Conservation (phyloP, 2,113 vertebrate species). For the Chionis minor region DNA sequence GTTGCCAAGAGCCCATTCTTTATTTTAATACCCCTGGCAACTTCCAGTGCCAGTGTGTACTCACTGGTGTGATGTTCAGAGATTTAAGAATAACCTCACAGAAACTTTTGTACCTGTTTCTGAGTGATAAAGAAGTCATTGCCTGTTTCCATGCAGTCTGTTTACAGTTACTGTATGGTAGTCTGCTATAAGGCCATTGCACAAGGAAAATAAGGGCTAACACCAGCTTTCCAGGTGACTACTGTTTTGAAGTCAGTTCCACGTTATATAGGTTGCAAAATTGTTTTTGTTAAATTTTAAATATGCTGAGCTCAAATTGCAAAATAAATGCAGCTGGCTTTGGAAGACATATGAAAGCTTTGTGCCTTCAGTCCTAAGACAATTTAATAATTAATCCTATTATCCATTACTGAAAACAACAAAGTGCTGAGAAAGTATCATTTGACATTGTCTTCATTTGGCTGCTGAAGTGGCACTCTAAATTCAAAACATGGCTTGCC, state of each 20-base stretch:
- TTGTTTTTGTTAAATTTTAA: neutral
- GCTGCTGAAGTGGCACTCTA: neutral
- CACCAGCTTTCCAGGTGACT: neutral
- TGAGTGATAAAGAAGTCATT: neutral
- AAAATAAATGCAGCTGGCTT: neutral
- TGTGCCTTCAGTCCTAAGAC: neutral
- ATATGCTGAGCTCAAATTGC: neutral
- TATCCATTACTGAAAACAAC: neutral
- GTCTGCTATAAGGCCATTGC: neutral
- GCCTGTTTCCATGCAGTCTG: neutral
- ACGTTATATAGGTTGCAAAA: neutral
- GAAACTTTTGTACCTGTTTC: neutral
- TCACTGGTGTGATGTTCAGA: neutral
- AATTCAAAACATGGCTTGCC: neutral
- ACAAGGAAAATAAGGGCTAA: neutral
- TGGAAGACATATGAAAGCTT: neutral
- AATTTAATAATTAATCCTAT: conserved; percentile 44
- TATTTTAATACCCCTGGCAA: neutral
- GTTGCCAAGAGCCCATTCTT: neutral
- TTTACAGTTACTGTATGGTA: neutral
- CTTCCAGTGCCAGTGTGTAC: neutral
- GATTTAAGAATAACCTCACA: neutral
- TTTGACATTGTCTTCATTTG: neutral
- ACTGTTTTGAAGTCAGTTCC: neutral
- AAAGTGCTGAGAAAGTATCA: neutral